Evolutionary conservation across 2,888 invertebrate genomes (phyloP), one percentile per base, ranked within the genome.

Genomic region (Ramazzottius varieornatus): DNA sequence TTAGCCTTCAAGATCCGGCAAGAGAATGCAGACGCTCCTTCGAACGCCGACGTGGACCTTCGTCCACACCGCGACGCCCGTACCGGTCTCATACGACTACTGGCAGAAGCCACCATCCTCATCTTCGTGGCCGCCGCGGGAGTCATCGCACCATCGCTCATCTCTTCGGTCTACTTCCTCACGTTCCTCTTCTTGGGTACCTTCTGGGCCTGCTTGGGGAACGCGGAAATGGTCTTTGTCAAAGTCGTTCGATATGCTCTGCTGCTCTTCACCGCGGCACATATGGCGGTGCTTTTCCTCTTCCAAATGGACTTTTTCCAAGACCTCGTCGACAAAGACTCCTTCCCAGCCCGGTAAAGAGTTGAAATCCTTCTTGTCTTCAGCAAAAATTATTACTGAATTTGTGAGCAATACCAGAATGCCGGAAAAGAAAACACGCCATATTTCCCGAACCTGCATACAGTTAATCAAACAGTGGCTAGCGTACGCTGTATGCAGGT

Each of bases 121-220:
- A 54, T 54, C 54, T 54, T 54, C 29, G 54, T 54, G 16, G n/a
- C 29, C n/a, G 54, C 20, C 29, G 54, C 54, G n/a, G 54, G 54
- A 24, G 24, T 54, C 29, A 54, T 54, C 29, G 8, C 54, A 29
- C 54, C 54, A 4, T 54, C 54, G 16, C 54, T 54, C 54, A 54
- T 54, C 54, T 54, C 54, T 4, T 54, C 54, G 16, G 20, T 54
- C 20, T 54, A 54, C 54, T 54, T 54, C 54, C 54, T 54, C 20
- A 16, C 16, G 8, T 54, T 54, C 54, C 54, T 54, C 16, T 54
- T 54, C 24, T 16, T 54, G 54, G 54, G 54, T 8, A 54, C 54
- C 4, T 54, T 54, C 54, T 54, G 54, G 54, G 54, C 54, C 16
- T 54, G 54, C 29, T 24, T 54, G 54, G 54, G 54, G n/a, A 54